Conservation (phyloP, 2,888 invertebrate species). For the Ennomos erosarius region DNA sequence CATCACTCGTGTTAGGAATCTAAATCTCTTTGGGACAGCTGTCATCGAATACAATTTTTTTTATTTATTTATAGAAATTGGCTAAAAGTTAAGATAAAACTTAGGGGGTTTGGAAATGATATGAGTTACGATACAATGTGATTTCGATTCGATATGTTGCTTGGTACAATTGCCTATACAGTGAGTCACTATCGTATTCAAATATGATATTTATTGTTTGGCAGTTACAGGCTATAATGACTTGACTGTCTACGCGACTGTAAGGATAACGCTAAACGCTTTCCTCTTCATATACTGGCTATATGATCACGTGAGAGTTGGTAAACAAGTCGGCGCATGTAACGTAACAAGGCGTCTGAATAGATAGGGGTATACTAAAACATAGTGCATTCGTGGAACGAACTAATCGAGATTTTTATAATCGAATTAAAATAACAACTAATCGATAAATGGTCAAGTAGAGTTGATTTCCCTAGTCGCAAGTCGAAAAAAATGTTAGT, state of each 20-base stretch:
- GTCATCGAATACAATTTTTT: constrained; percentile 66
- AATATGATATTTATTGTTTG: constrained; percentile 37
- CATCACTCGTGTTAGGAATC: constrained; percentile 59
- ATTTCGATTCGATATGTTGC: constrained; percentile 53
- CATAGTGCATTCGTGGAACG: constrained; percentile 80
- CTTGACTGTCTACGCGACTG: constrained; percentile 46
- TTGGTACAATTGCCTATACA: constrained; percentile 51
- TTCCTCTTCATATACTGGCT: constrained; percentile 74
- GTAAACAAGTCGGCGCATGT: constrained; percentile 47
- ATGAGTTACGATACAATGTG: constrained; percentile 65
- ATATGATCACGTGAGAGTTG: constrained; percentile 69
- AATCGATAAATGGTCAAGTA: constrained; percentile 83
- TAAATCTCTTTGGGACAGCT: constrained; percentile 59
- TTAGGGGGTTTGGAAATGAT: constrained; percentile 59
- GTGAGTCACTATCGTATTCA: constrained; percentile 35
- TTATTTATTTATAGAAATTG: constrained; percentile 73
- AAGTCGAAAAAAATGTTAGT: constrained; percentile 83
- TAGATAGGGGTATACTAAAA: constrained; percentile 79
- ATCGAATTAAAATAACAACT: constrained; percentile 63
- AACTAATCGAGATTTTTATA: constrained; percentile 75
- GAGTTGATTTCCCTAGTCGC: constrained; percentile 86
- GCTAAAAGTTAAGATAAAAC: constrained; percentile 66
- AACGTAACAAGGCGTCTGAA: constrained; percentile 65
- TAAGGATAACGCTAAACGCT: constrained; percentile 49
- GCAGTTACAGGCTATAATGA: constrained; percentile 18